Percentiles rank a stretch among this genome's conserved stretches.
Conservation (phyloP, 2,113 vertebrate species). For the Platysternon megacephalum region DNA sequence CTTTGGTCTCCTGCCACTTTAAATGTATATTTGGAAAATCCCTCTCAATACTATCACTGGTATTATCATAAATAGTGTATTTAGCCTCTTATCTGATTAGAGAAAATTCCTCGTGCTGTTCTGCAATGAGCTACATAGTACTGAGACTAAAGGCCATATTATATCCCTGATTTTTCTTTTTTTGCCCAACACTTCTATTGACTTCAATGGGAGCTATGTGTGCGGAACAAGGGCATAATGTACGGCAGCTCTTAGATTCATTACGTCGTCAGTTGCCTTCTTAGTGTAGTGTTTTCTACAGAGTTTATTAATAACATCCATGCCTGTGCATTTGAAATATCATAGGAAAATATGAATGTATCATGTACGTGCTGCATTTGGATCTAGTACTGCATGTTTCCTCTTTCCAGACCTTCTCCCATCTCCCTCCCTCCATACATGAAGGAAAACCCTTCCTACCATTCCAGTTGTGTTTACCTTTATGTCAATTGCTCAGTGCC, state of each 20-base stretch:
- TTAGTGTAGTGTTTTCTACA: not conserved
- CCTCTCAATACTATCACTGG: not conserved
- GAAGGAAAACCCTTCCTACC: constrained; percentile 56
- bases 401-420: not conserved
- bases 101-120: not conserved
- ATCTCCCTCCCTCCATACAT: constrained; percentile 27
- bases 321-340: not conserved
- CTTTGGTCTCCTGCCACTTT: not conserved
- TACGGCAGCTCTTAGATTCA: not conserved
- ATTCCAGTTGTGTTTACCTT: constrained; percentile 51
- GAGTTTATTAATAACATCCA: not conserved
- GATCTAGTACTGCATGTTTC: not conserved
- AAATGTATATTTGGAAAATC: constrained; percentile 1
- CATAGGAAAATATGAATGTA: not conserved
- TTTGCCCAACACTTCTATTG: not conserved
- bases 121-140: not conserved
- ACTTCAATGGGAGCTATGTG: not conserved
- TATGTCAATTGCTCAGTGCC: constrained; percentile 27
- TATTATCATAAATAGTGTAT: not conserved
- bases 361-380: not conserved
- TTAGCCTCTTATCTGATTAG: not conserved
- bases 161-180: not conserved
- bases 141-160: not conserved
- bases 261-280: not conserved
- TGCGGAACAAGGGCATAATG: not conserved